Base-by-base conservation (phyloP, 2,797 vertebrate genomes). In the Takifugu rubripes region DNA sequence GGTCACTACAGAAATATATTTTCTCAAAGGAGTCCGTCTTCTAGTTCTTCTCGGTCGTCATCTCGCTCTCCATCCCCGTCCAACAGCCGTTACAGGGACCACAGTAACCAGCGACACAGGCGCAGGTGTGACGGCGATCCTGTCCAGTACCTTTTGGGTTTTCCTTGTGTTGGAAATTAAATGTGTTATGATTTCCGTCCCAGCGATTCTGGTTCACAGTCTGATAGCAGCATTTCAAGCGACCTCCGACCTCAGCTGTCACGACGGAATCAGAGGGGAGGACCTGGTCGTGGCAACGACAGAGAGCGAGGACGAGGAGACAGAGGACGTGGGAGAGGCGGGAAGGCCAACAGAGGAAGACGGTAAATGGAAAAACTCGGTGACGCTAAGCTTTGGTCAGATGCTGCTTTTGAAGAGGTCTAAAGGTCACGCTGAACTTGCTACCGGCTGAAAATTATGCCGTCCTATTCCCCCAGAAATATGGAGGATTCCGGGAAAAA, bases 1-100 rank as follows among this genome's bases (percentile, higher is more conserved):
- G 92, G 92, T 8, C 89, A 95, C 64, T 95, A 96, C 75, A 92
- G 95, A 48, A 97, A 97, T 43, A 93, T 97, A 29, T 96, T 97
- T 84, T 94, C 93, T 73, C 94, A 96, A 65, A 89, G 93, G 71
- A 96, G 94, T 78, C 94, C 94, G 2, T 94, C 95, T 5, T 95
- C 95, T 44, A 92, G 90, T 70, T 94, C 94, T 3, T 93, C 93
- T 0, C 87, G 79, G 40, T 97, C 95, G 0, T 93, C 94, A 3
- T 96, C 95, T 1, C 88, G 90, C 63, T 94, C 94, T 0, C 93
- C 94, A 0, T 96, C 95, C 1, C 94, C 94, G 25, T 87, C 89
- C 2, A 93, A 90, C 29, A 72, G 75, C 60, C 79, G 90, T 24
- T 83, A 90, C 67, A 82, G 90, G 56, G 91, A 92, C 56, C 86